These are phyloP conservation scores for Anabacerthia variegaticeps DNA, from an alignment of 2,797 vertebrate genomes.

Conservation along the genomic window DNA sequence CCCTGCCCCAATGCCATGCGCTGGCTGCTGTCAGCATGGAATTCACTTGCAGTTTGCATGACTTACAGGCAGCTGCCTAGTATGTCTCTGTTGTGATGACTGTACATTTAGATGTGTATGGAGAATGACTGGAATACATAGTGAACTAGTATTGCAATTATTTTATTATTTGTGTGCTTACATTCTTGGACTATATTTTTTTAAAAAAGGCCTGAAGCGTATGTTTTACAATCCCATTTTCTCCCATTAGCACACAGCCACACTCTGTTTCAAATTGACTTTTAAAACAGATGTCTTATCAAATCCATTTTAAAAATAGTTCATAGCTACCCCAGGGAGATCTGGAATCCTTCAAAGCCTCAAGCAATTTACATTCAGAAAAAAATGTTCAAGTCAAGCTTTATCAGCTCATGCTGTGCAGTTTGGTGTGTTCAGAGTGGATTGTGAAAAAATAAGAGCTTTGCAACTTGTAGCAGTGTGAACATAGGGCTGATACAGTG, in stretches of 20 bases:
- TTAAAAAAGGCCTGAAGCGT: neutral
- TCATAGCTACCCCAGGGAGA: slow-evolving; percentile 2
- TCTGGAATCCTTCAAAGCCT: slow-evolving; percentile 45
- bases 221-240: slow-evolving; percentile 26
- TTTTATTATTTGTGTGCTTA: neutral
- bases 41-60: neutral
- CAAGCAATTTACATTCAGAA: slow-evolving; percentile 43
- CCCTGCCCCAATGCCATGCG: neutral
- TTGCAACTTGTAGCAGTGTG: neutral
- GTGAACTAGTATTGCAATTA: neutral
- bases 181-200: neutral
- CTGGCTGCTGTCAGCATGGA: neutral
- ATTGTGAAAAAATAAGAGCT: neutral
- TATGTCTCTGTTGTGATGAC: neutral
- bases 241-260: slow-evolving; percentile 7
- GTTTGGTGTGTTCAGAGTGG: neutral
- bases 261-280: slow-evolving; percentile 17
- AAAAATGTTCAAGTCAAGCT: slow-evolving; percentile 22
- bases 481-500: neutral
- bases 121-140: neutral
- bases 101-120: neutral
- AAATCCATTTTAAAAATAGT: slow-evolving; percentile 50
- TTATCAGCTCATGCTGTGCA: slow-evolving; percentile 41
- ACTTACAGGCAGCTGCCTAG: neutral
- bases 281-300: slow-evolving; percentile 12